Evolutionary conservation across 2,888 invertebrate species (phyloP).

Genomic region (Phrixothrix hirtus): DNA sequence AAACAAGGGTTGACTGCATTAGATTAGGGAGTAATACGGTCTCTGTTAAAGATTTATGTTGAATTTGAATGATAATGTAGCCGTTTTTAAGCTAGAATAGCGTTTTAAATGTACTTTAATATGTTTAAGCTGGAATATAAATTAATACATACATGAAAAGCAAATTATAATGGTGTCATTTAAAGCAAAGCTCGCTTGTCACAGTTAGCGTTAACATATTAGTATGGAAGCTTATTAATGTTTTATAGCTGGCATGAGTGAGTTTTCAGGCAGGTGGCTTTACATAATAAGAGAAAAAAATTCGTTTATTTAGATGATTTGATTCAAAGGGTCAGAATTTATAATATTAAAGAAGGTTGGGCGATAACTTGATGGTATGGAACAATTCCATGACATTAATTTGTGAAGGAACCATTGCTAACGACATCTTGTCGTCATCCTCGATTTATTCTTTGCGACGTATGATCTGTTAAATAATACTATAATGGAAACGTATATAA

Average conservation of each 20-base stretch:
- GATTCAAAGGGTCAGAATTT: background rate
- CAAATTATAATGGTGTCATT: constrained; percentile 6
- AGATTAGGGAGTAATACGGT: background rate
- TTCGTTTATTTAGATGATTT: background rate
- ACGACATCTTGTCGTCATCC: constrained; percentile 27
- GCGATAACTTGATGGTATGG: constrained; percentile 1
- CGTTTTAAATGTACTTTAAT: background rate
- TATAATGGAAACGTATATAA: constrained; percentile 31
- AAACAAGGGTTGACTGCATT: background rate
- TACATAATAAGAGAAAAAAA: constrained; percentile 1
- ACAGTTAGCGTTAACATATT: constrained; percentile 8
- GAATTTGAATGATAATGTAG: background rate
- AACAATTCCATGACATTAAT: constrained; percentile 14
- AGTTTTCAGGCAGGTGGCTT: constrained; percentile 5
- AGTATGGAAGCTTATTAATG: constrained; percentile 8
- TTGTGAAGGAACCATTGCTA: constrained; percentile 21
- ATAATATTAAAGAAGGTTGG: background rate
- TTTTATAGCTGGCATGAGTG: constrained; percentile 3
- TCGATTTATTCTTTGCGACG: constrained; percentile 21
- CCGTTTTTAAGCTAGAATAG: background rate
- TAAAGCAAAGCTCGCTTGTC: constrained; percentile 8
- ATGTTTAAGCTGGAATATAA: background rate
- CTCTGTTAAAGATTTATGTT: background rate
- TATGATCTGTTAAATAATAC: constrained; percentile 24
- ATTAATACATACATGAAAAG: constrained; percentile 2